Percentiles rank a stretch among this genome's conserved stretches.
These are phyloP conservation scores for Lathamus discolor DNA, from an alignment of 2,113 vertebrate genomes.

Conservation along the genomic window DNA sequence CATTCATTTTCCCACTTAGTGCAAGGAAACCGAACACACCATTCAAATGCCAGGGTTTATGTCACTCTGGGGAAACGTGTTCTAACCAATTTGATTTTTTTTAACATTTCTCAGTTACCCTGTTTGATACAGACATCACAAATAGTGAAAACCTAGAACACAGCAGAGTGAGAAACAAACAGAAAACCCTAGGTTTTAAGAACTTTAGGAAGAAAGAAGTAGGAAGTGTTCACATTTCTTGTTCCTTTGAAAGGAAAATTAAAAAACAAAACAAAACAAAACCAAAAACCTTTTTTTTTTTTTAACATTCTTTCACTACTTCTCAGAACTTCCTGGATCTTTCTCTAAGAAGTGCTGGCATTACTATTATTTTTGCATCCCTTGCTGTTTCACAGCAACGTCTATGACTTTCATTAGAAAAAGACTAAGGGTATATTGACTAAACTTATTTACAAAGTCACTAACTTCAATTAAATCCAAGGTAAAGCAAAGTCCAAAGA, in stretches of 20 bases:
- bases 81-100: neutral
- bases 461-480: neutral
- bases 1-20: neutral
- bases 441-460: neutral
- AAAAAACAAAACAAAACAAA: neutral
- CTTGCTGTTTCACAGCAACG: neutral
- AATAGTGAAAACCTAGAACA: neutral
- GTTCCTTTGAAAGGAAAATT: neutral
- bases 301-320: neutral
- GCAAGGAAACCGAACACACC: neutral
- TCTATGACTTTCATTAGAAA: neutral
- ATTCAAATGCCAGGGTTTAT: slow-evolving; percentile 16
- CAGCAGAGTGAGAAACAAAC: neutral
- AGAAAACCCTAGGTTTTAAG: neutral
- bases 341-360: neutral
- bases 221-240: neutral
- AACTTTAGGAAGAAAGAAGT: neutral
- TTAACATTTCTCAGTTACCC: neutral
- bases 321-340: neutral
- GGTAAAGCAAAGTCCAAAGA: neutral
- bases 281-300: neutral
- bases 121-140: neutral
- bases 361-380: neutral
- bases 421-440: neutral
- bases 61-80: slow-evolving; percentile 6